phyloP scores from a whole-genome alignment of 2,797 vertebrate genomes.

The Nasua narica region DNA sequence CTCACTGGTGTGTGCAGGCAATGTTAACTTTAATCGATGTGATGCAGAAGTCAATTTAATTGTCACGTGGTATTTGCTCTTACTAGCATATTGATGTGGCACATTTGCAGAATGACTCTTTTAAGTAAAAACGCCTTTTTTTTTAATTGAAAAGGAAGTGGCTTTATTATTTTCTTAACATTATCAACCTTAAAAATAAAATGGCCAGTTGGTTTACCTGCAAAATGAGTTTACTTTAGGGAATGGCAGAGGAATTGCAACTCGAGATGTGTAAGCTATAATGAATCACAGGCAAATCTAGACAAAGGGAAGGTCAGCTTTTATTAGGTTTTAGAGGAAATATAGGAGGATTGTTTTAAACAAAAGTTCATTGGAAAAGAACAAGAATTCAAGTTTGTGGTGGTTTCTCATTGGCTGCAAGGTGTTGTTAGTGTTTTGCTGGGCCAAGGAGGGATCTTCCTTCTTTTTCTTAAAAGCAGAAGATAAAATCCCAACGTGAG shows the following conservation, averaged over 20 bases:
- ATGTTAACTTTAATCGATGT: constrained; percentile 59
- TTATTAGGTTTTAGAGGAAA: neutral
- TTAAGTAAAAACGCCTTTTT: constrained; percentile 65
- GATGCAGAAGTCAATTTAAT: constrained; percentile 51
- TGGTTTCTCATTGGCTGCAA: neutral
- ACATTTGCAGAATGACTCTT: constrained; percentile 60
- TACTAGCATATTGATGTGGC: constrained; percentile 28
- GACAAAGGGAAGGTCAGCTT: neutral
- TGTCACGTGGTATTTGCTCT: constrained; percentile 46
- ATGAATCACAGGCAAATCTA: neutral
- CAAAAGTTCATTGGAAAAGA: neutral
- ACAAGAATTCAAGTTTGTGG: neutral
- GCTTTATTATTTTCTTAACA: constrained; percentile 58
- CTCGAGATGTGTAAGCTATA: neutral
- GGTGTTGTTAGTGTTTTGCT: neutral
- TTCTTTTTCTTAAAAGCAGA: neutral
- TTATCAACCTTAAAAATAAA: neutral
- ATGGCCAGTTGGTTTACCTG: neutral
- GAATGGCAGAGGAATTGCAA: neutral
- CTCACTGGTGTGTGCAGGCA: constrained; percentile 55
- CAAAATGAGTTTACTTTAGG: neutral
- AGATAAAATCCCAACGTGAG: neutral
- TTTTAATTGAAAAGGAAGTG: constrained; percentile 43
- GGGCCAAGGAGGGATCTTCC: neutral
- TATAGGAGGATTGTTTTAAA: neutral